A percentile compares a stretch with the other conserved stretches of the same genome.
Conservation (phyloP, 2,888 invertebrate genomes). For the Asteroscopus sphinx region DNA sequence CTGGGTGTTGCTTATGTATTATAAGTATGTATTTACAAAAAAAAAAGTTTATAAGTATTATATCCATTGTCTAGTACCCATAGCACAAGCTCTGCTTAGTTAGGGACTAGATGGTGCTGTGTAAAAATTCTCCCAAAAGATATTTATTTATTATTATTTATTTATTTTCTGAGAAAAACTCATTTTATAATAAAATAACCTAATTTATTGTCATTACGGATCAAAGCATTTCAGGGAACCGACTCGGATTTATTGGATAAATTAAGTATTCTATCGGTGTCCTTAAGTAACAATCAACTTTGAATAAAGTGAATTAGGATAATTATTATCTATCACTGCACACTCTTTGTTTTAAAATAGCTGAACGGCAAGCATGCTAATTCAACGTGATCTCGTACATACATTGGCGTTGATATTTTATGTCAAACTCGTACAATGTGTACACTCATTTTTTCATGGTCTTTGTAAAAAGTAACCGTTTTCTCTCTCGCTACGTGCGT, state of each 20-base stretch:
- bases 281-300: background rate
- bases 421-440: conserved; percentile 5
- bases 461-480: too few relatives aligned
- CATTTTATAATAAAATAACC: background rate
- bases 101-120: too few relatives aligned
- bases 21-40: too few relatives aligned
- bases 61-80: too few relatives aligned
- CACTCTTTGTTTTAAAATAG: conserved; percentile 13
- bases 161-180: background rate
- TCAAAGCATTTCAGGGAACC: conserved; percentile 11
- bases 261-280: conserved; percentile 5
- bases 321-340: conserved; percentile 5
- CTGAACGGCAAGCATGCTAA: conserved; percentile 25
- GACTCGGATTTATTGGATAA: background rate
- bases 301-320: background rate
- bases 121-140: too few relatives aligned
- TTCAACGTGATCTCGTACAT: conserved; percentile 5
- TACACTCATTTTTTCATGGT: conserved; percentile 21
- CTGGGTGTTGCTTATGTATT: too few relatives aligned
- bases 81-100: too few relatives aligned
- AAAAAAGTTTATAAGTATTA: too few relatives aligned
- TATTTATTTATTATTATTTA: too few relatives aligned
- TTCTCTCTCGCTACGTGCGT: too few relatives aligned
- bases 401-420: conserved; percentile 8
- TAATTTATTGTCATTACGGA: conserved; percentile 7